Evolutionary conservation across 2,888 invertebrate species (phyloP).

Genomic region (Melinopterus prodromus): DNA sequence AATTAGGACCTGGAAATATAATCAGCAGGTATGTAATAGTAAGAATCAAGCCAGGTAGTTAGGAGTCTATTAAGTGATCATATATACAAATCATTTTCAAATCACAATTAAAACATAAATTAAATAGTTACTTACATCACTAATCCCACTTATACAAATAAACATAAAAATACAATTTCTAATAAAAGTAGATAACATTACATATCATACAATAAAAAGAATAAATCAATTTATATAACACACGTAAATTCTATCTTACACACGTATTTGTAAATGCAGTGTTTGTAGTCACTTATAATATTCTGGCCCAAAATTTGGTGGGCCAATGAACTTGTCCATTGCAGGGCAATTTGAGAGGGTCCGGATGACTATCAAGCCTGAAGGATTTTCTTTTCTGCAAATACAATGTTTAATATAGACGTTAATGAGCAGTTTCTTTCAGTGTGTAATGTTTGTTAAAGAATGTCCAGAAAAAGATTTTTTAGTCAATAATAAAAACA

Average conservation of each 20-base stretch:
- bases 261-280: neutral
- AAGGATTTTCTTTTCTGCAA: slow-evolving; percentile 37
- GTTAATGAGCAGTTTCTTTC: neutral
- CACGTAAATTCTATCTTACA: neutral
- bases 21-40: too few relatives aligned
- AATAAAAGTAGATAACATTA: neutral
- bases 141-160: slow-evolving; percentile 1
- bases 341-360: slow-evolving; percentile 36
- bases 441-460: neutral
- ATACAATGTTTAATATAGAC: slow-evolving; percentile 10
- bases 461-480: too few relatives aligned
- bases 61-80: neutral
- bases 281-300: slow-evolving; percentile 33
- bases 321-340: slow-evolving; percentile 35
- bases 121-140: slow-evolving; percentile 5
- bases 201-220: neutral
- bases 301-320: slow-evolving; percentile 34
- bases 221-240: slow-evolving; percentile 7
- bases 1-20: too few relatives aligned
- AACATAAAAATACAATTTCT: neutral
- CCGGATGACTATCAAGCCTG: slow-evolving; percentile 37
- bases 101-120: neutral
- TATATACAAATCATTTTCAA: neutral
- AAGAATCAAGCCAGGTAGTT: too few relatives aligned
- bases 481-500: neutral